Evolutionary conservation across 23 tunicate genomes (phyloP), one percentile per base, ranked within the genome.

Genomic region (Corella eumyota): DNA sequence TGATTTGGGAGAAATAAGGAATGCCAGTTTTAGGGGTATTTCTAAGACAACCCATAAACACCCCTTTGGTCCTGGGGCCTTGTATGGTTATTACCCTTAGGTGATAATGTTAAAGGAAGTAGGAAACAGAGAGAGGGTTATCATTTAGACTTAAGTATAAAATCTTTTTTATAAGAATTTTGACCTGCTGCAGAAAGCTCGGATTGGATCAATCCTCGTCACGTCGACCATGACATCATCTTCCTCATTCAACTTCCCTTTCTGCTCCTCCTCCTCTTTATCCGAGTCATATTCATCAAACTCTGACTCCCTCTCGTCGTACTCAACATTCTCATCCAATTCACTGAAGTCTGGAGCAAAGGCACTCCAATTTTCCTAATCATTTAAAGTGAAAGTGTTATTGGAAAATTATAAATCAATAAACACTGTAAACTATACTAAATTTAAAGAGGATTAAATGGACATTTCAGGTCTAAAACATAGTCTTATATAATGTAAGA

Each of bases 261-360:
- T 32, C 24, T 82, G 72, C 47, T 73, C 91, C 45, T 51, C 59
- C 13, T 66, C 73, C 49, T 79, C 47, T 30, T 71, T 70, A 64
- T 90, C 97, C 60, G 81, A 91, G 75, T 90, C 97, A 58, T 90
- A 91, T 35, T 90, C 97, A 58, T 90, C 97, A 58, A 90, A 90
- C 65, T 90, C 97, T 2, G 97, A 79, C 60, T 90, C 97, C 53
- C 77, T 34, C 56, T 90, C 97, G 27, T 80, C 97, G 63, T 90
- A 90, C 38, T 90, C 97, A 32, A 80, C 84, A 53, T 90, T 90
- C 57, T 90, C 97, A 75, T 90, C 97, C 27, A 90, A 34, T 59
- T 90, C 97, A 1, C 90, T 37, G 66, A 90, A 90, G 47, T 90
- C 97, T 0, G 97, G 97, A 50, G 97, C 97, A 70, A 90, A 90